These are phyloP conservation scores for Python bivittatus DNA, from an alignment of 2,113 vertebrate genomes.

Conservation along the genomic window DNA sequence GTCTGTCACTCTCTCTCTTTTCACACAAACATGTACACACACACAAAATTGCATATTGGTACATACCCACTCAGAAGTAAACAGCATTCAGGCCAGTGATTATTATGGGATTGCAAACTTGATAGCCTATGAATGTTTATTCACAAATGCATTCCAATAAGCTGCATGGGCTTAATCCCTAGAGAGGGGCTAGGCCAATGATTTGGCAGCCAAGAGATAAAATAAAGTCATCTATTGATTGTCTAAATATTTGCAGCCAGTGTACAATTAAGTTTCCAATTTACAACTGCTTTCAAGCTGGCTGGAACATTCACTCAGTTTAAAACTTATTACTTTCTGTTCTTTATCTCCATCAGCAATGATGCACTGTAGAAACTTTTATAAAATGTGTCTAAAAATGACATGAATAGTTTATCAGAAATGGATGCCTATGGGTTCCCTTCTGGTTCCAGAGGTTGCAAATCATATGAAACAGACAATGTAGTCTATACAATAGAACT, in stretches of 20 bases:
- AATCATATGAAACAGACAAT: neutral
- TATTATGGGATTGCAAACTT: neutral
- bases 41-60: no score
- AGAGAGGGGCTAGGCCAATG: neutral
- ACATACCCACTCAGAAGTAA: no score
- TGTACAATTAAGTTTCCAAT: neutral
- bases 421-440: neutral
- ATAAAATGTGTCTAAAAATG: neutral
- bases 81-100: no score
- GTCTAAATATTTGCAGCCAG: neutral
- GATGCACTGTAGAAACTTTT: neutral
- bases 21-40: no score
- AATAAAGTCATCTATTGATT: neutral
- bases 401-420: neutral
- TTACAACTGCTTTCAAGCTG: neutral
- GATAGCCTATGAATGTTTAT: neutral
- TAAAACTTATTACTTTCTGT: neutral
- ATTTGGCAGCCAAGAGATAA: neutral
- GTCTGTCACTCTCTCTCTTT: no score
- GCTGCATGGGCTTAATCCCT: neutral
- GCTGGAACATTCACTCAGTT: neutral
- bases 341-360: neutral
- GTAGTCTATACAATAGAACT: neutral
- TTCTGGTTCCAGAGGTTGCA: neutral
- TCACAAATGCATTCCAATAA: neutral